phyloP scores from a whole-genome alignment of 2,888 invertebrate species.

The Octodonta nipae region DNA sequence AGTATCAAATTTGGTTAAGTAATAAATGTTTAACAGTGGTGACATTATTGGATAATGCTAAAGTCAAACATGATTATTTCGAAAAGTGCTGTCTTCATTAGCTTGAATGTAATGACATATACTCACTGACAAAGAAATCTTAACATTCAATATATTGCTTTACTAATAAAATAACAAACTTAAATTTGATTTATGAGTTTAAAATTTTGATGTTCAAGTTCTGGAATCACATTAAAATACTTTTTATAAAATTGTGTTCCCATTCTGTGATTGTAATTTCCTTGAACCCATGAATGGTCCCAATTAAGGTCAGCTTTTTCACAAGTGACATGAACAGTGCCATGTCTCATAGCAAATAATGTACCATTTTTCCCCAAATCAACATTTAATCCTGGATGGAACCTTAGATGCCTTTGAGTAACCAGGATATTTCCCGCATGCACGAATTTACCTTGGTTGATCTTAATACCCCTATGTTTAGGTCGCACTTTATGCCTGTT shows the following conservation, averaged over 20 bases:
- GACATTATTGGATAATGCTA: too few species aligned
- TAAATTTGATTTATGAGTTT: constrained; percentile 61
- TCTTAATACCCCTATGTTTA: constrained; percentile 66
- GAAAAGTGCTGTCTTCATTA: too few species aligned
- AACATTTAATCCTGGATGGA: constrained; percentile 72
- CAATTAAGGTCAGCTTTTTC: constrained; percentile 69
- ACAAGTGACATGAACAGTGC: constrained; percentile 66
- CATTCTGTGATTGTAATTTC: constrained; percentile 49
- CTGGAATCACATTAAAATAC: constrained; percentile 70
- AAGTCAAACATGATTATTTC: too few species aligned
- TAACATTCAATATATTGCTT: too few species aligned
- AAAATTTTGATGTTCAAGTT: constrained; percentile 65
- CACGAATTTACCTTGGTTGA: constrained; percentile 57
- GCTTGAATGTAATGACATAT: too few species aligned
- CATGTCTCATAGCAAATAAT: constrained; percentile 66
- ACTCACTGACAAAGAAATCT: too few species aligned
- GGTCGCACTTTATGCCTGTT: constrained; percentile 51
- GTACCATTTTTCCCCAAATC: constrained; percentile 68
- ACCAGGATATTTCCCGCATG: constrained; percentile 53
- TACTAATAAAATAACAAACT: too few species aligned
- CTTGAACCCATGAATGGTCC: constrained; percentile 60
- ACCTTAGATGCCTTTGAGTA: constrained; percentile 54
- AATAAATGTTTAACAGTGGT: too few species aligned
- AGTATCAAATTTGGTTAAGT: too few species aligned
- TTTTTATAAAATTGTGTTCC: constrained; percentile 63